Evolutionary conservation across 2,888 invertebrate species (phyloP).

Genomic region (Zhuqinia jingwanae): DNA sequence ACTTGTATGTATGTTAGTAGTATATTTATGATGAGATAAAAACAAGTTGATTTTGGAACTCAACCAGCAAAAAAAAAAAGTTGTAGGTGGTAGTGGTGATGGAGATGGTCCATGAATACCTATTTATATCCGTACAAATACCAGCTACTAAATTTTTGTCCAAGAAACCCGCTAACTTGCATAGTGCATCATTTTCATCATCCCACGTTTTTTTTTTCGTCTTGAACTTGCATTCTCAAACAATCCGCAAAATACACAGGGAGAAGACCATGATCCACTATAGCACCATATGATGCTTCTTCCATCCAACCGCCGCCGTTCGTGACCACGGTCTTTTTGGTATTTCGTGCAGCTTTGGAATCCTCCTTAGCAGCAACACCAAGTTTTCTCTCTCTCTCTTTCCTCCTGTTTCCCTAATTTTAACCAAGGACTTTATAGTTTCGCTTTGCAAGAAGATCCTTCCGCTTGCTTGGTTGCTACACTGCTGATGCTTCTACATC

Average conservation of each 20-base stretch:
- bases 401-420: not conserved
- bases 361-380: slow-evolving; percentile 1
- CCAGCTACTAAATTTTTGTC: no score
- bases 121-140: not conserved
- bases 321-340: not conserved
- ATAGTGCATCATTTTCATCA: no score
- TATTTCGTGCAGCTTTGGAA: not conserved
- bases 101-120: not conserved
- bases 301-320: not conserved
- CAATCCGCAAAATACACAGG: no score
- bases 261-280: not conserved
- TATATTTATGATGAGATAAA: no score
- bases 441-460: slow-evolving; percentile 19
- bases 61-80: not conserved
- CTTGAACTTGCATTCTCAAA: no score
- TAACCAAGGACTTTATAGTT: not conserved
- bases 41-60: not conserved
- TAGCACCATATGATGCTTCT: not conserved
- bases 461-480: no score
- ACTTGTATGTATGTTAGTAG: no score
- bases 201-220: not conserved
- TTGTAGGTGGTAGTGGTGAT: not conserved
- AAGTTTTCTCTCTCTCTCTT: not conserved
- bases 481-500: not conserved
- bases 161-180: not conserved